Percentiles rank a stretch among this genome's conserved stretches.
Conservation (phyloP, 2,113 vertebrate species). For the Stegastes partitus region DNA sequence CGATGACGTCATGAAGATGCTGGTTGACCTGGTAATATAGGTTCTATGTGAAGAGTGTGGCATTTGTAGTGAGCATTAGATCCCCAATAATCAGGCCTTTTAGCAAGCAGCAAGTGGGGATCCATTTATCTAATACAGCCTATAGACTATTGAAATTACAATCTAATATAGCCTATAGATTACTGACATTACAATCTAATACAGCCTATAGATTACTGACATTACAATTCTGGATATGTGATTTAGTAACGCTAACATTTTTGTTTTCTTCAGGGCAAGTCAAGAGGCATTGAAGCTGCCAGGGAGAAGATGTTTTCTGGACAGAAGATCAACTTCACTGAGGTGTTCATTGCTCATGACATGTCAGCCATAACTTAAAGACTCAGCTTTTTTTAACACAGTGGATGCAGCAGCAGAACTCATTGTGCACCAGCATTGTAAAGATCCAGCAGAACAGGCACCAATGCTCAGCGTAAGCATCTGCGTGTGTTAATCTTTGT, state of each 20-base stretch:
- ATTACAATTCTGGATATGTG: neutral
- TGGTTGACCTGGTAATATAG: constrained; percentile 91
- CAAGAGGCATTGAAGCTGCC: constrained; percentile 91
- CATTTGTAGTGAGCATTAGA: neutral
- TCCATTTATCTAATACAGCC: neutral
- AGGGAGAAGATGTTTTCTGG: constrained; percentile 94
- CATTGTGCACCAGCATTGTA: neutral
- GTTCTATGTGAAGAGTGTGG: neutral
- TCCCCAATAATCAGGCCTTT: neutral
- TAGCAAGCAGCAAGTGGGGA: neutral
- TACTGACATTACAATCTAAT: neutral
- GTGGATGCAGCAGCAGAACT: neutral
- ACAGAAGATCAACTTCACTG: constrained; percentile 97
- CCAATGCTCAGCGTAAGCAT: neutral
- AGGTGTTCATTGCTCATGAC: constrained; percentile 83
- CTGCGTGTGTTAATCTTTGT: constrained; percentile 17
- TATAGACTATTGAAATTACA: too few species aligned
- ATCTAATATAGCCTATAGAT: neutral
- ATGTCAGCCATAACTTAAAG: constrained; percentile 1
- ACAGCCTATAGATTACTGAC: neutral
- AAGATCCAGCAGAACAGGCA: neutral
- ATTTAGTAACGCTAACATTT: neutral
- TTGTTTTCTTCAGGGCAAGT: constrained; percentile 87
- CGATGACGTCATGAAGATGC: constrained; percentile 92
- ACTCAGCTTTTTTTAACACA: neutral